A percentile compares a stretch with the other conserved stretches of the same genome.
These are phyloP conservation scores for Branchellion lobata DNA, from an alignment of 2,888 invertebrate species.

Conservation along the genomic window DNA sequence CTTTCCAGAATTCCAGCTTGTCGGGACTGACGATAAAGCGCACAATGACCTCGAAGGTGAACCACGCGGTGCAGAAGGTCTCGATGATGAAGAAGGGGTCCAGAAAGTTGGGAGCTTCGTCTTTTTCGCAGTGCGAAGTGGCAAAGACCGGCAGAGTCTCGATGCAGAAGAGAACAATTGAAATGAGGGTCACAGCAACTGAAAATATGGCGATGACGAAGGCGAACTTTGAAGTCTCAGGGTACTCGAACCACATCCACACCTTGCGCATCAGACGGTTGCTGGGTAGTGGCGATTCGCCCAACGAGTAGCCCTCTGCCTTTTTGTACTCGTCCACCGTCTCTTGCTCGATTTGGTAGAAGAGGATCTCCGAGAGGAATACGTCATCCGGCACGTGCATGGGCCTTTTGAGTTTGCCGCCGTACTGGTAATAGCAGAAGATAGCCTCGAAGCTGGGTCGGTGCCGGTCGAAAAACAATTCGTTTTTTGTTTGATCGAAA, in stretches of 20 bases:
- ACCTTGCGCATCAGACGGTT: constrained; percentile 57
- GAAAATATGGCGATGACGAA: constrained; percentile 60
- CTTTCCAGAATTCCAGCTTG: constrained; percentile 63
- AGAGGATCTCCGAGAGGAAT: constrained; percentile 60
- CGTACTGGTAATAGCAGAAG: constrained; percentile 61
- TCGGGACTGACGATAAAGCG: constrained; percentile 63
- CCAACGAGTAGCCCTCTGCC: constrained; percentile 57
- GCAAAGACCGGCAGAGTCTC: constrained; percentile 59
- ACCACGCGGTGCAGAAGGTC: constrained; percentile 64
- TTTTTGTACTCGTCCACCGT: constrained; percentile 59
- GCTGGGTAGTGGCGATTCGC: constrained; percentile 58
- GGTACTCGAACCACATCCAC: constrained; percentile 62
- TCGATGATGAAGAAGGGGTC: constrained; percentile 64
- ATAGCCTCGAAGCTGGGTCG: constrained; percentile 62
- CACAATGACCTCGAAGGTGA: constrained; percentile 63
- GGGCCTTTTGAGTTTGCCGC: constrained; percentile 59
- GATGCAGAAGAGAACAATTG: constrained; percentile 61
- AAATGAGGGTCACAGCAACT: constrained; percentile 59
- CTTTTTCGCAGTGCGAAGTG: constrained; percentile 56
- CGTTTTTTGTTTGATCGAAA: constrained; percentile 53
- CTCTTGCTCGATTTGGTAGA: constrained; percentile 60
- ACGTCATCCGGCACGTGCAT: constrained; percentile 61
- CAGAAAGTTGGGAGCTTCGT: constrained; percentile 56
- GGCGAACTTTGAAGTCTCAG: constrained; percentile 59
- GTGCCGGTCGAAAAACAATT: constrained; percentile 62